A percentile compares a stretch with the other conserved stretches of the same genome.
Conservation (phyloP, 2,888 invertebrate species). For the Cephalotes varians region DNA sequence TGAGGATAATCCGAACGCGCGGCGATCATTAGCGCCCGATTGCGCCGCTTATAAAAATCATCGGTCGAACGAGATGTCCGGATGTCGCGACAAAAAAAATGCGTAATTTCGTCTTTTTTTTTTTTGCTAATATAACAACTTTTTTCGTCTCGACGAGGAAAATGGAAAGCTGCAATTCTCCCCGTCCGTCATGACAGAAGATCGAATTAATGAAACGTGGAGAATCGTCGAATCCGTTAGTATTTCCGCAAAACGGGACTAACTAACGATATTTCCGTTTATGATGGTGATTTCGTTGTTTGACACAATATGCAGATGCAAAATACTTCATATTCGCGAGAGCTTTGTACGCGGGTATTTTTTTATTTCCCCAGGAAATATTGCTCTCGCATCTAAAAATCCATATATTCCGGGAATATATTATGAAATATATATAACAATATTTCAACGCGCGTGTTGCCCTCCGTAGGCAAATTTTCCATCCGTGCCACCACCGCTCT, state of each 20-base stretch:
- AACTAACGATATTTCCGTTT: slow-evolving; percentile 49
- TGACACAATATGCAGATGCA: slow-evolving; percentile 49
- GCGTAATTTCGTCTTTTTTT: neutral
- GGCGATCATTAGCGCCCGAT: slow-evolving; percentile 37
- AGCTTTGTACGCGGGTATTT: slow-evolving; percentile 27
- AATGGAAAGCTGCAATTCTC: neutral
- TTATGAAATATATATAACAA: slow-evolving; percentile 52
- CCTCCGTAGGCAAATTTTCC: slow-evolving; percentile 47
- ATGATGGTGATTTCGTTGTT: slow-evolving; percentile 47
- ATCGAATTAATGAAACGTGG: slow-evolving; percentile 43
- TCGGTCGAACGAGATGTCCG: neutral
- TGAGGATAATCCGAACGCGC: slow-evolving; percentile 40
- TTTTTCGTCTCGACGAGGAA: slow-evolving; percentile 5
- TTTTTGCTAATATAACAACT: neutral
- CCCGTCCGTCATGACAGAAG: slow-evolving; percentile 1
- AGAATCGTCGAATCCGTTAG: slow-evolving; percentile 7
- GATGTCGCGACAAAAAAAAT: slow-evolving; percentile 4
- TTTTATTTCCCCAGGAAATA: slow-evolving; percentile 24
- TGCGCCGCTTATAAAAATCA: slow-evolving; percentile 36
- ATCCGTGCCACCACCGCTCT: slow-evolving; percentile 14
- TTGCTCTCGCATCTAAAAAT: slow-evolving; percentile 40
- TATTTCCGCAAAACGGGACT: slow-evolving; percentile 28
- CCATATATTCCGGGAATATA: slow-evolving; percentile 36
- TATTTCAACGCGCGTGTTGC: slow-evolving; percentile 34
- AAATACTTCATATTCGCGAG: slow-evolving; percentile 37